Evolutionary conservation across 1,140 invertebrate species (phyloP).

Genomic region (Pemphigus obesinymphae): DNA sequence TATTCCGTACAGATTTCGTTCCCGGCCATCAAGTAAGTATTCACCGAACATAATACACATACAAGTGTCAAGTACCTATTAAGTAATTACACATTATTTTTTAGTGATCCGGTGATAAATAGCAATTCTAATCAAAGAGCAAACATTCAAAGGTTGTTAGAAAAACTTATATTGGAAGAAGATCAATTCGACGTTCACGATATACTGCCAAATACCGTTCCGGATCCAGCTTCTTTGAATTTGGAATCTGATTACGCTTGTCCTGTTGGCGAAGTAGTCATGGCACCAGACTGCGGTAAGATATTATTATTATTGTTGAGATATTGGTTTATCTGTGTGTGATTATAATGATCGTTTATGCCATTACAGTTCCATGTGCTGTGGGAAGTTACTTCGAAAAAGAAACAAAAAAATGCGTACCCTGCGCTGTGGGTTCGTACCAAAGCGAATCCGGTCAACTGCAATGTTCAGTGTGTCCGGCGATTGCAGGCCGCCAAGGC

Average conservation of each 20-base stretch:
- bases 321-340: no score
- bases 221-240: constrained; percentile 81
- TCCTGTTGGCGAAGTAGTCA: constrained; percentile 84
- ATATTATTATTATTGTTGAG: not conserved
- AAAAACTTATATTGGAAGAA: constrained; percentile 83
- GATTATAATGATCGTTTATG: no score
- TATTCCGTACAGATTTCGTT: constrained; percentile 86
- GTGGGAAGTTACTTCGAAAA: constrained; percentile 83
- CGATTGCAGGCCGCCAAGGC: constrained; percentile 77
- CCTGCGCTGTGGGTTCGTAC: constrained; percentile 85
- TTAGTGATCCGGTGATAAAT: constrained; percentile 82
- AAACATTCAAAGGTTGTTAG: constrained; percentile 72
- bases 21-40: constrained; percentile 84
- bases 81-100: not conserved
- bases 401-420: constrained; percentile 68
- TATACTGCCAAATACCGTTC: constrained; percentile 87
- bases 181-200: constrained; percentile 89
- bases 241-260: constrained; percentile 89
- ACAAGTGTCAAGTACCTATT: no score
- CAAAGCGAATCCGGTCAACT: constrained; percentile 89
- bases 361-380: constrained; percentile 77
- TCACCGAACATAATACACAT: not conserved
- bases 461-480: constrained; percentile 80
- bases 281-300: constrained; percentile 82
- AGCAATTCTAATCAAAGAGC: constrained; percentile 79